phyloP scores from a whole-genome alignment of 2,113 vertebrate genomes.

The Mystacornis crossleyi region DNA sequence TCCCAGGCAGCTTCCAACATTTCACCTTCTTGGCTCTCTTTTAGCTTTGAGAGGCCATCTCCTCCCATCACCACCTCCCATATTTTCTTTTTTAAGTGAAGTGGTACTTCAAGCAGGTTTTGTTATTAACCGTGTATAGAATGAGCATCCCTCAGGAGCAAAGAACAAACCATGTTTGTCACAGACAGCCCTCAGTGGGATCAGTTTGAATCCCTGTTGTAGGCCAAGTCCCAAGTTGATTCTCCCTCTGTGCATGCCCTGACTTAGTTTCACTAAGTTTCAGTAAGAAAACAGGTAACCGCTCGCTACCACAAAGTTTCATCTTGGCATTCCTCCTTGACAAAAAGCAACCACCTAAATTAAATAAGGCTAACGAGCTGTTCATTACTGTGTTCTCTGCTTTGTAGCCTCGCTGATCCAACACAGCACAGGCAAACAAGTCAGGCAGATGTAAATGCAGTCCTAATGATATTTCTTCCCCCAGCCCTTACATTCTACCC shows the following conservation, averaged over 20 bases:
- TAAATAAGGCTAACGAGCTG: neutral
- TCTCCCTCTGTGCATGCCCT: too few relatives aligned
- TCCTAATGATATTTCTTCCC: neutral
- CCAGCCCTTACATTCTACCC: neutral
- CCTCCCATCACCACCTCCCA: rapidly evolving
- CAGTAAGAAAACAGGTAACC: too few relatives aligned
- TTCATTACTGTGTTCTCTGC: neutral
- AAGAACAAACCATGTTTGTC: neutral
- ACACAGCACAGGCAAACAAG: neutral
- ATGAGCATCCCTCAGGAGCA: neutral
- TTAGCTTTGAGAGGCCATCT: neutral
- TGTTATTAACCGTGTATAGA: neutral
- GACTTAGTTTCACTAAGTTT: neutral
- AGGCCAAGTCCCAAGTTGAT: neutral
- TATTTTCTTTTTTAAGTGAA: neutral
- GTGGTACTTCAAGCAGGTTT: neutral
- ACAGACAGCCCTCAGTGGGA: neutral
- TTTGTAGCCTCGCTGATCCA: neutral
- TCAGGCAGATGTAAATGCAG: neutral
- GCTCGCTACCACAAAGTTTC: neutral
- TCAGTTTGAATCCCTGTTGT: rapidly evolving
- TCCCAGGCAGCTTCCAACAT: neutral
- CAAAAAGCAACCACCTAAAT: neutral
- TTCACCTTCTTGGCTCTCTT: neutral
- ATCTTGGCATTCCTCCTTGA: neutral